Conservation (phyloP, 2,888 invertebrate species). For the Dusona sp. region DNA sequence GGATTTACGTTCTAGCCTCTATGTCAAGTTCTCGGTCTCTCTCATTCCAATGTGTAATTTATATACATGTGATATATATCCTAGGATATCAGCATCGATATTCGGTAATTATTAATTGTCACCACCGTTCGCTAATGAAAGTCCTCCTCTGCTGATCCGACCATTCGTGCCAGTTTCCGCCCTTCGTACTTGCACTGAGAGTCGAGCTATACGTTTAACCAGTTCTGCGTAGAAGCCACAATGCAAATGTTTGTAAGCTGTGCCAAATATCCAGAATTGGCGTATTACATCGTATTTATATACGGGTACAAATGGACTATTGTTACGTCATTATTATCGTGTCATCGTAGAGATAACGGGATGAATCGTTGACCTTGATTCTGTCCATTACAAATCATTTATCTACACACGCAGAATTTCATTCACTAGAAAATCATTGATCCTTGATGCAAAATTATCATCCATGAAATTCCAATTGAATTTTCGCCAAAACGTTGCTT, state of each 20-base stretch:
- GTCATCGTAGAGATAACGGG: slow-evolving; percentile 23
- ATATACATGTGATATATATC: slow-evolving; percentile 67
- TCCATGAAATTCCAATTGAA: background rate
- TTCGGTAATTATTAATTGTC: slow-evolving; percentile 81
- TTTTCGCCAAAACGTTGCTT: background rate
- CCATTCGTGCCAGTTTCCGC: slow-evolving; percentile 28
- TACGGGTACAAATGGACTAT: slow-evolving; percentile 24
- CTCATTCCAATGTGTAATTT: slow-evolving; percentile 23
- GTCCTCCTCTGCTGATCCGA: slow-evolving; percentile 61
- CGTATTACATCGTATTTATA: slow-evolving; percentile 25
- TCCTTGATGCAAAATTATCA: background rate
- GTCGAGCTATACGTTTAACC: background rate
- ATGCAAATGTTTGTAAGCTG: slow-evolving; percentile 30
- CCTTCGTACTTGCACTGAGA: background rate
- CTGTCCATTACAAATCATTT: background rate
- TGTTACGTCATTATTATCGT: slow-evolving; percentile 26
- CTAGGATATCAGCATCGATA: slow-evolving; percentile 78
- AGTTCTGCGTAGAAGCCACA: background rate
- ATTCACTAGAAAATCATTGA: background rate
- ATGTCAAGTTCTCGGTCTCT: background rate
- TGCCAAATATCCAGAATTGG: slow-evolving; percentile 28
- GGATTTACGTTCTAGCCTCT: slow-evolving; percentile 4
- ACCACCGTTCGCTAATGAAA: slow-evolving; percentile 75
- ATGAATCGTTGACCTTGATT: slow-evolving; percentile 1
- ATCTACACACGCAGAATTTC: background rate